These are phyloP conservation scores for Hemitrygon akajei DNA, from an alignment of 2,797 vertebrate species.

Conservation along the genomic window DNA sequence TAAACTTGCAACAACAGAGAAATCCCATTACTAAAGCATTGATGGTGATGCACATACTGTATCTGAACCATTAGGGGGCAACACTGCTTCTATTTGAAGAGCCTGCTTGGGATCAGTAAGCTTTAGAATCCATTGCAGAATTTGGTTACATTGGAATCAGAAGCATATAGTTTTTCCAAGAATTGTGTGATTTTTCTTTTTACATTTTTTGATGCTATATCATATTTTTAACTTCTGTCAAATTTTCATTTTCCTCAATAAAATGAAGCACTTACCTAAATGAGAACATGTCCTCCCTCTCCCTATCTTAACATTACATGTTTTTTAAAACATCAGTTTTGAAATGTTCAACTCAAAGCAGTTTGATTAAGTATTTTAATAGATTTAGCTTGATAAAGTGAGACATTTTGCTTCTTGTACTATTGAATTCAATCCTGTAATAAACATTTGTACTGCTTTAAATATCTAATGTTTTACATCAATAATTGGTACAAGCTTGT, in stretches of 20 bases:
- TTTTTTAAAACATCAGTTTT: constrained; percentile 23
- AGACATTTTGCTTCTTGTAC: neutral
- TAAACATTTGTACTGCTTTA: constrained; percentile 3
- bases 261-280: neutral
- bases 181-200: neutral
- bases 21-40: constrained; percentile 25
- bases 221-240: neutral
- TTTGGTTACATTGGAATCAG: neutral
- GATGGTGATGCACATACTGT: neutral
- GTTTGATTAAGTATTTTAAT: constrained; percentile 2
- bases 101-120: neutral
- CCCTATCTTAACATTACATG: neutral
- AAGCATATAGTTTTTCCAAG: neutral
- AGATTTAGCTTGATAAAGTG: neutral
- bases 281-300: neutral
- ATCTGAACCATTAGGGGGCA: constrained; percentile 73
- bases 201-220: neutral
- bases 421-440: neutral
- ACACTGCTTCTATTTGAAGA: constrained; percentile 72
- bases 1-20: constrained; percentile 12
- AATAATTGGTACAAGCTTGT: neutral
- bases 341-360: neutral
- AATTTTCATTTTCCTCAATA: neutral
- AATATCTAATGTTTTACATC: neutral
- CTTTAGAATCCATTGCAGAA: constrained; percentile 20